Evolutionary conservation across 2,888 invertebrate species (phyloP).

Genomic region (Dasysyrphus albostriatus): DNA sequence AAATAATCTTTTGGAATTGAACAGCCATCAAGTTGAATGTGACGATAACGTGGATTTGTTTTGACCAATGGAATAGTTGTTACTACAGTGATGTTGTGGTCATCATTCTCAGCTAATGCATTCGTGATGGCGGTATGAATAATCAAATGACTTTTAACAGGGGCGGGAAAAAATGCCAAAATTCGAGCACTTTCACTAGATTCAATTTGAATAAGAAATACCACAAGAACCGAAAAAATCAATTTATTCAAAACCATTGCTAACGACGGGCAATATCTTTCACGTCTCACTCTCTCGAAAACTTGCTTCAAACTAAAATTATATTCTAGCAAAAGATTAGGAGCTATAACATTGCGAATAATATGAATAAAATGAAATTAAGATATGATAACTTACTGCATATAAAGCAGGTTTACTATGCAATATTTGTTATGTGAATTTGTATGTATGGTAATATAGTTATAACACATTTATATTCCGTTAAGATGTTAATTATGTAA

Average conservation of each 20-base stretch:
- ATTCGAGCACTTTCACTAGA: background rate
- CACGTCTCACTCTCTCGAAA: background rate
- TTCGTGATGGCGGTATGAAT: slow-evolving; percentile 76
- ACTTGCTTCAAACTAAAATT: background rate
- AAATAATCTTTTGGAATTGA: slow-evolving; percentile 38
- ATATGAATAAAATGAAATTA: no score
- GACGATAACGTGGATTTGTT: slow-evolving; percentile 36
- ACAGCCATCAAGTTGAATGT: slow-evolving; percentile 25
- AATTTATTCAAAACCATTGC: background rate
- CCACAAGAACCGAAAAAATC: background rate
- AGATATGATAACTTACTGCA: no score
- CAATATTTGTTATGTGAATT: no score
- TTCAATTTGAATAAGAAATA: background rate
- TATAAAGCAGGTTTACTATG: no score
- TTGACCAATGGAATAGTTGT: slow-evolving; percentile 55
- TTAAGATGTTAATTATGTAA: no score
- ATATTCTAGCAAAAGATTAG: background rate
- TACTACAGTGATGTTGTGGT: slow-evolving; percentile 76
- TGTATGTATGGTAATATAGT: no score
- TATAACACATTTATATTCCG: no score
- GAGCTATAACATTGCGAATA: no score
- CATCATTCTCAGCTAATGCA: slow-evolving; percentile 76
- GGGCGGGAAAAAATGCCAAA: slow-evolving; percentile 47
- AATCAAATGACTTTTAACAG: slow-evolving; percentile 76
- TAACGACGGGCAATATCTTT: no score